phyloP scores from a whole-genome alignment of 2,888 invertebrate genomes.

The Ophion obscuratus region DNA sequence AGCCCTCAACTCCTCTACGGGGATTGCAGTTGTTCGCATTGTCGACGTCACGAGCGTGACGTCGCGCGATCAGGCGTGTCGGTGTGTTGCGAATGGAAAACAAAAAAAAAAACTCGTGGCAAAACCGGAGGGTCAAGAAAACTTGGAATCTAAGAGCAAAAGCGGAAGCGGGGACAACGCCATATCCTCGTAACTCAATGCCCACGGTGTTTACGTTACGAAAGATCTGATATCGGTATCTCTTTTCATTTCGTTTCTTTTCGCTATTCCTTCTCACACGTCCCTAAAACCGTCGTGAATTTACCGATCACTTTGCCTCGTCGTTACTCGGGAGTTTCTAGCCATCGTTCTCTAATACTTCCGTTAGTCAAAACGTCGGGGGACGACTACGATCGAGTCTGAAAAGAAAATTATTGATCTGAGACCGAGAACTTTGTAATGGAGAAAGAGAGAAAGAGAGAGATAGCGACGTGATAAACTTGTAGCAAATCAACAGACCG shows the following conservation, averaged over 20 bases:
- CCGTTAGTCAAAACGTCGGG: slow-evolving; percentile 44
- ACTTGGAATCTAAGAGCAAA: slow-evolving; percentile 70
- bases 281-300: slow-evolving; percentile 49
- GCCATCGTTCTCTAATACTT: slow-evolving; percentile 44
- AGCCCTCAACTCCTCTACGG: background rate
- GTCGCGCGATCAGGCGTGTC: slow-evolving; percentile 10
- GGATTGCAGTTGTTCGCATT: background rate
- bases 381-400: slow-evolving; percentile 50
- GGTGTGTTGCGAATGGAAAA: slow-evolving; percentile 17
- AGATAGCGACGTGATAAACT: background rate
- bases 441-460: background rate
- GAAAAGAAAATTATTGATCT: slow-evolving; percentile 53
- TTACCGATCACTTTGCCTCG: slow-evolving; percentile 53
- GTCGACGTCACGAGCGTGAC: slow-evolving; percentile 11
- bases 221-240: slow-evolving; percentile 22
- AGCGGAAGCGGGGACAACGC: slow-evolving; percentile 45
- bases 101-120: slow-evolving; percentile 30
- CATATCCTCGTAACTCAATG: slow-evolving; percentile 41
- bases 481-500: slow-evolving; percentile 52
- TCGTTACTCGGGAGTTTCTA: slow-evolving; percentile 35
- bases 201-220: slow-evolving; percentile 28
- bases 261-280: slow-evolving; percentile 23
- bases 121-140: slow-evolving; percentile 65
- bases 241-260: slow-evolving; percentile 32
- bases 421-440: slow-evolving; percentile 9